Conservation (phyloP, 2,113 vertebrate species). For the Protobothrops flavoviridis region DNA sequence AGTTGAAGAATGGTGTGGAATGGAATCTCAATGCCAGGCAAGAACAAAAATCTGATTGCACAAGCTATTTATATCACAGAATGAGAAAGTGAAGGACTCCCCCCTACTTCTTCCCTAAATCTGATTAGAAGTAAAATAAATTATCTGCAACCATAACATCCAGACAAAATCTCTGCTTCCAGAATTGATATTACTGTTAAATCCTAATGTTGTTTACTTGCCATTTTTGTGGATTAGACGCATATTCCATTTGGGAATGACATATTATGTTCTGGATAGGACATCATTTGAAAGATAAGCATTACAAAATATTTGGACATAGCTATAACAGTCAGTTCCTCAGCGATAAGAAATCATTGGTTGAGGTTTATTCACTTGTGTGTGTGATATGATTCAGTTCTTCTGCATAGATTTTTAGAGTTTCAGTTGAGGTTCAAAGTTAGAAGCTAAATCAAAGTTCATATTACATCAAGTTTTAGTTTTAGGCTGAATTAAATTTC, state of each 20-base stretch:
- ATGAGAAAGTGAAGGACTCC: not conserved
- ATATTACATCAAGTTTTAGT: constrained; percentile 4
- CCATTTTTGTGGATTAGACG: not conserved
- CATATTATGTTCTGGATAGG: not conserved
- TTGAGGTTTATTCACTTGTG: constrained; percentile 10
- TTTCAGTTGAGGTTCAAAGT: constrained; percentile 17
- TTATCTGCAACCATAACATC: not conserved
- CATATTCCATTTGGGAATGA: not conserved
- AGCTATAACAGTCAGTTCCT: not conserved
- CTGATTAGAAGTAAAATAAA: not conserved
- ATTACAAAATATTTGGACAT: constrained; percentile 9
- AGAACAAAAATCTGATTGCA: not conserved
- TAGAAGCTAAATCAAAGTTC: constrained; percentile 9
- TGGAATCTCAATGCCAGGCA: not conserved
- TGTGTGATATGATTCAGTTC: not conserved
- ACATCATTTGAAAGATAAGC: constrained; percentile 17
- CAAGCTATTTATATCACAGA: not conserved
- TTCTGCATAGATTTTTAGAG: constrained; percentile 7
- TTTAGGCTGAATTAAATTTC: constrained; percentile 34
- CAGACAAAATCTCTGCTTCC: not conserved
- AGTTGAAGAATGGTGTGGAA: not conserved
- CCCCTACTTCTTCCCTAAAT: no score
- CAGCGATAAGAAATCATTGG: not conserved
- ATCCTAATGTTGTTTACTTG: not conserved
- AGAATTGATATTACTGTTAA: not conserved